A percentile compares a stretch with the other conserved stretches of the same genome.
Evolutionary conservation across 92 coral and sea anemone genomes (phyloP).

Genomic region (Zoanthus solanderi): DNA sequence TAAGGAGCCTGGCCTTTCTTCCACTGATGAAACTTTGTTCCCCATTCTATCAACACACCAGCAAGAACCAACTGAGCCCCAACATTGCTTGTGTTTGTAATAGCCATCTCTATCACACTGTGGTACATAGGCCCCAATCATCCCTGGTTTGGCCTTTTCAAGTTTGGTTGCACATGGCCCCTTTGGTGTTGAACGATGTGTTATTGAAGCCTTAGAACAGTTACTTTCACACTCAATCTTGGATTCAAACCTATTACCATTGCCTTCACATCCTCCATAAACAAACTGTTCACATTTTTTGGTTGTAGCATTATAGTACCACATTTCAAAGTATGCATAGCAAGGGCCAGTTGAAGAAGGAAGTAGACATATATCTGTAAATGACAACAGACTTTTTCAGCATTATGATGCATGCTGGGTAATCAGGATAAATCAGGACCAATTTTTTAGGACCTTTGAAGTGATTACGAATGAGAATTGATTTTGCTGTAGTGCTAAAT

Average conservation of each 20-base stretch:
- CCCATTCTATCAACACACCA: constrained; percentile 74
- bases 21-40: constrained; percentile 4
- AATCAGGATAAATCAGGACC: too few relatives aligned
- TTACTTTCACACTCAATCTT: constrained; percentile 1
- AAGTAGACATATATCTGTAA: constrained; percentile 30
- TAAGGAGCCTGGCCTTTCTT: constrained; percentile 19
- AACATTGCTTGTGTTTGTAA: constrained; percentile 66
- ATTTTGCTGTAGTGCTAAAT: too few relatives aligned
- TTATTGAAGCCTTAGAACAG: neutral
- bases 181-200: neutral
- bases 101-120: constrained; percentile 63
- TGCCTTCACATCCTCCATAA: constrained; percentile 39
- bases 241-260: constrained; percentile 10
- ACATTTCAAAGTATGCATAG: constrained; percentile 26
- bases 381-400: neutral
- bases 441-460: too few relatives aligned
- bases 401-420: neutral
- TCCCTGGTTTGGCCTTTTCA: neutral
- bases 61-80: constrained; percentile 69
- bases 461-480: too few relatives aligned
- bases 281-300: constrained; percentile 25
- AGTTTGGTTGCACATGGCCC: constrained; percentile 7
- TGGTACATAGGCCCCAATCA: constrained; percentile 59
- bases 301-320: constrained; percentile 22
- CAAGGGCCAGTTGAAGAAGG: constrained; percentile 19